Evolutionary conservation across 2,888 invertebrate species (phyloP), one percentile per base, ranked within the genome.

Genomic region (Acanthosepion lycidas): DNA sequence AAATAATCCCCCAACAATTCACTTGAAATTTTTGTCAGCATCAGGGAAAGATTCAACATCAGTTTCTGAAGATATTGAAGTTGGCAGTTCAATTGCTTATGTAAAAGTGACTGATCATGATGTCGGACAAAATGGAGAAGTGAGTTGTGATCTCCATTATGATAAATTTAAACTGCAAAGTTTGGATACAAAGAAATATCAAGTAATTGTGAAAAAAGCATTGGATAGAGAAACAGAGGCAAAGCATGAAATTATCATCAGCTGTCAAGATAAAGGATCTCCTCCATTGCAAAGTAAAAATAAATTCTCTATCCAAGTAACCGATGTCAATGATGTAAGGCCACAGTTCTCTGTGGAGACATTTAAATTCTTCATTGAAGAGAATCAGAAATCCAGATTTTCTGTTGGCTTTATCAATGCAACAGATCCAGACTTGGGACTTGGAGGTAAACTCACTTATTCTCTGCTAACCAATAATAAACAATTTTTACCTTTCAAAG

Each of bases 211-310:
- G 78, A 78, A 78, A 33, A 78, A 78, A 78, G 78, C 78, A 78
- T 78, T 78, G 78, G 78, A 78, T 78, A 78, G 78, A 78, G 78
- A 78, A 78, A 78, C n/a, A 78, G 78, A 78, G n/a, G 78, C 78
- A 78, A 78, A 78, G 78, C 78, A 78, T 78, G 78, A 78, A 78
- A 78, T 78, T 78, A 78, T 78, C 78, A 78, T 78, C 78, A 78
- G 78, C 78, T 78, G 78, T 33, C 78, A 78, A 78, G 78, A 78
- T 78, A 78, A 78, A 78, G 78, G 78, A 78, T 78, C 78, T 78
- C 78, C 78, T 33, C 78, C 78, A 78, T 18, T 78, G 78, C 78
- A 78, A 78, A 78, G 78, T 78, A 78, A 78, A 33, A 78, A 15
- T 33, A 78, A 78, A 33, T 78, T 78, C 78, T 78, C 78, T n/a